A percentile compares a stretch with the other conserved stretches of the same genome.
Conservation (phyloP, 2,113 vertebrate species). For the Takifugu bimaculatus region DNA sequence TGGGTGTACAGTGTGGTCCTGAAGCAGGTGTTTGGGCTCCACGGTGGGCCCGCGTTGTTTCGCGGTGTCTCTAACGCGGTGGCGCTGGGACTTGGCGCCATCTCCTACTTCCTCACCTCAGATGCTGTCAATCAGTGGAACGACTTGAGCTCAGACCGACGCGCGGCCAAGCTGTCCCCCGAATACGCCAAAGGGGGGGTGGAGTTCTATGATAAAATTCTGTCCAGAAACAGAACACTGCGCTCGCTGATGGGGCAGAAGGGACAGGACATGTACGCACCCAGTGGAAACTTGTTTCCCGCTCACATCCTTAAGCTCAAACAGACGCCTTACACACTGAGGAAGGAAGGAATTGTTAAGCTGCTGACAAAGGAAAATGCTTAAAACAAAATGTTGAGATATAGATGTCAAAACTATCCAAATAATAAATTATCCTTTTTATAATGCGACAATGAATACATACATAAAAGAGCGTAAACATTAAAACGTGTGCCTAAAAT, state of each 20-base stretch:
- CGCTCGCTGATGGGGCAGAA: slow-evolving; percentile 81
- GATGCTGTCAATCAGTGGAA: slow-evolving; percentile 79
- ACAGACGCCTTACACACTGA: slow-evolving; percentile 84
- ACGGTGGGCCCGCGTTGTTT: slow-evolving; percentile 67
- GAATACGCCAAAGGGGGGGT: slow-evolving; percentile 83
- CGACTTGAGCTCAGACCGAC: slow-evolving; percentile 81
- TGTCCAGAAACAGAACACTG: slow-evolving; percentile 80
- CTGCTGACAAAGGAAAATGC: slow-evolving; percentile 69
- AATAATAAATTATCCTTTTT: too few relatives aligned
- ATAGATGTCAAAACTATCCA: not conserved
- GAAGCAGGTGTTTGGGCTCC: slow-evolving; percentile 82
- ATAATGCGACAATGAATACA: too few relatives aligned
- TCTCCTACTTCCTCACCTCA: slow-evolving; percentile 74
- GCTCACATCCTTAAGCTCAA: slow-evolving; percentile 80
- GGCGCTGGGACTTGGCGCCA: slow-evolving; percentile 67
- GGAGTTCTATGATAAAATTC: slow-evolving; percentile 91
- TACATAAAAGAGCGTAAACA: too few relatives aligned
- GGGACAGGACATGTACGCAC: slow-evolving; percentile 80
- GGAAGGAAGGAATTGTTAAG: slow-evolving; percentile 78
- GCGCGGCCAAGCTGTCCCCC: slow-evolving; percentile 76
- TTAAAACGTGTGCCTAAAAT: too few relatives aligned
- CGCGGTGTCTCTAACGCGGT: slow-evolving; percentile 72
- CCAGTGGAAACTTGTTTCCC: slow-evolving; percentile 86
- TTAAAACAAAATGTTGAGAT: slow-evolving; percentile 21
- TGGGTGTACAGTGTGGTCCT: slow-evolving; percentile 74